A percentile compares a stretch with the other conserved stretches of the same genome.
These are phyloP conservation scores for Dolichopus griseipennis DNA, from an alignment of 2,888 invertebrate species.

Conservation along the genomic window DNA sequence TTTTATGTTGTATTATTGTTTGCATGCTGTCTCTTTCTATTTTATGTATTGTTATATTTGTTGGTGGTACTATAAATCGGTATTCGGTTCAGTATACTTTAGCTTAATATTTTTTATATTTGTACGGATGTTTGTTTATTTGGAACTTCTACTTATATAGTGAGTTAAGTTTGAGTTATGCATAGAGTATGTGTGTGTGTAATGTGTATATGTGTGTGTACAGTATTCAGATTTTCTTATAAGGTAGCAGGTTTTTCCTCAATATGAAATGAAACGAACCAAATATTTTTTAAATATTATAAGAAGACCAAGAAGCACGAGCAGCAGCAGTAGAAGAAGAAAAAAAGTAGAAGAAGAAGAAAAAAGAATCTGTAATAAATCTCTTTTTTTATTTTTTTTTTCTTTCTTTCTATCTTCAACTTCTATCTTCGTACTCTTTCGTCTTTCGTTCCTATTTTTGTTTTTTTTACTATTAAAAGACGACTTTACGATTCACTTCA, in stretches of 20 bases:
- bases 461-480: not conserved
- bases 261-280: not conserved
- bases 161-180: too few relatives aligned
- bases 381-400: not conserved
- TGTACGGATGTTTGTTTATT: not conserved
- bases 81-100: too few relatives aligned
- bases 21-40: not conserved
- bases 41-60: not conserved
- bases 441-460: too few relatives aligned
- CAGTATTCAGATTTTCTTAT: not conserved
- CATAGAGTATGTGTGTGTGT: not conserved
- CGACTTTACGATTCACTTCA: conserved; percentile 6
- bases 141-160: too few relatives aligned
- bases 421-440: too few relatives aligned
- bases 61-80: too few relatives aligned
- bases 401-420: not conserved
- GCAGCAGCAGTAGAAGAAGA: not conserved
- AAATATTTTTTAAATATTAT: too few relatives aligned
- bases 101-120: not conserved
- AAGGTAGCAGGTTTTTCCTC: not conserved
- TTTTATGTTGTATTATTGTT: too few relatives aligned
- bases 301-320: too few relatives aligned
- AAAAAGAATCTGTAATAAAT: not conserved
- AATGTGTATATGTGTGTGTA: not conserved
- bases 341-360: not conserved